phyloP scores from a whole-genome alignment of 2,797 vertebrate species.

The Anguilla obscura region DNA sequence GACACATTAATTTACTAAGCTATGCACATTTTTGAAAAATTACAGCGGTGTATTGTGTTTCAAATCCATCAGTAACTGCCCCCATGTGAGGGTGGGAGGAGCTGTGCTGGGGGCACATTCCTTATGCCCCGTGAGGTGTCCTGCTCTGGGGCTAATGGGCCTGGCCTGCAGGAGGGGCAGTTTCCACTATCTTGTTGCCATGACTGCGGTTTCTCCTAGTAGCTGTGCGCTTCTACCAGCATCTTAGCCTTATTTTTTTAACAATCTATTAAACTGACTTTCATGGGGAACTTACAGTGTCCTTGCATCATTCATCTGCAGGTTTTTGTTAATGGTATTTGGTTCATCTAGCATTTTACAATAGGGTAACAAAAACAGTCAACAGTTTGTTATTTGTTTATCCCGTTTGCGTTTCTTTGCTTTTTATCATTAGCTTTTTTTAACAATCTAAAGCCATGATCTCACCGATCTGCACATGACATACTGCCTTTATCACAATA shows the following conservation, averaged over 20 bases:
- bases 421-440: neutral
- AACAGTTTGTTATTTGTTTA: no score
- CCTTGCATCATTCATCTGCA: constrained; percentile 36
- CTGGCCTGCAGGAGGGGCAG: constrained; percentile 26
- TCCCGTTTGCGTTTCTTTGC: neutral
- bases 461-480: neutral
- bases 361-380: neutral
- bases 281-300: constrained; percentile 52
- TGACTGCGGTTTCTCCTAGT: constrained; percentile 38
- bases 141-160: constrained; percentile 18
- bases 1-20: constrained; percentile 52
- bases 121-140: constrained; percentile 5
- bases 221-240: constrained; percentile 48
- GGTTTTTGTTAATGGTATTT: neutral
- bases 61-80: constrained; percentile 24
- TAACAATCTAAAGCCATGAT: neutral
- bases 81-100: constrained; percentile 27
- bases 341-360: neutral
- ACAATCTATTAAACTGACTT: constrained; percentile 69
- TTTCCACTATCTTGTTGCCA: constrained; percentile 40
- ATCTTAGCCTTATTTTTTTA: constrained; percentile 67
- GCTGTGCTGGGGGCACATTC: constrained; percentile 21
- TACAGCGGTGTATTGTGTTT: constrained; percentile 29
- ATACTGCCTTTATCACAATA: neutral
- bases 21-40: constrained; percentile 66